phyloP scores from a whole-genome alignment of 2,888 invertebrate genomes.

The Nomada fucata region DNA sequence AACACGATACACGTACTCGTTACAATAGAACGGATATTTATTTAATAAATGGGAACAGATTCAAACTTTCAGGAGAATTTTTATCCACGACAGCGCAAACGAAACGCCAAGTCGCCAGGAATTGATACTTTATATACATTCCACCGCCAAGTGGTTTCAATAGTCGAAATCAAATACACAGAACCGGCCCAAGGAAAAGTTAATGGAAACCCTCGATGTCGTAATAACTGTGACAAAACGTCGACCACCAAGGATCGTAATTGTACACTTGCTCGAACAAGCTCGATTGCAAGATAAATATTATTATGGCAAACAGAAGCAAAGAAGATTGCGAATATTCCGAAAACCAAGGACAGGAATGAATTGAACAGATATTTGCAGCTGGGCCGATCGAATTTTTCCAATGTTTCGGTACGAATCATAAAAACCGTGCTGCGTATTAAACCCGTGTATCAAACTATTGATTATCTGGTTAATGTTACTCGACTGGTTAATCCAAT shows the following conservation, averaged over 20 bases:
- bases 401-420: background rate
- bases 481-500: background rate
- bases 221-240: conserved; percentile 6
- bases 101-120: conserved; percentile 27
- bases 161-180: conserved; percentile 35
- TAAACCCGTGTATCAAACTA: background rate
- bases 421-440: background rate
- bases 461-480: background rate
- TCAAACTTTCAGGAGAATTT: conserved; percentile 39
- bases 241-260: conserved; percentile 3
- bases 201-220: conserved; percentile 36
- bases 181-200: conserved; percentile 25
- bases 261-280: conserved; percentile 2
- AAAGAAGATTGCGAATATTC: conserved; percentile 7
- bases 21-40: background rate
- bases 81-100: conserved; percentile 42
- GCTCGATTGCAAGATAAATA: background rate
- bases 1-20: too few species aligned
- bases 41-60: background rate
- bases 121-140: conserved; percentile 33
- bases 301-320: background rate
- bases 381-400: background rate
- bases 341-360: background rate
- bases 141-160: conserved; percentile 15
- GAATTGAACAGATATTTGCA: too few species aligned